Conservation (phyloP, 2,888 invertebrate species). For the Mellilla xanthometata region DNA sequence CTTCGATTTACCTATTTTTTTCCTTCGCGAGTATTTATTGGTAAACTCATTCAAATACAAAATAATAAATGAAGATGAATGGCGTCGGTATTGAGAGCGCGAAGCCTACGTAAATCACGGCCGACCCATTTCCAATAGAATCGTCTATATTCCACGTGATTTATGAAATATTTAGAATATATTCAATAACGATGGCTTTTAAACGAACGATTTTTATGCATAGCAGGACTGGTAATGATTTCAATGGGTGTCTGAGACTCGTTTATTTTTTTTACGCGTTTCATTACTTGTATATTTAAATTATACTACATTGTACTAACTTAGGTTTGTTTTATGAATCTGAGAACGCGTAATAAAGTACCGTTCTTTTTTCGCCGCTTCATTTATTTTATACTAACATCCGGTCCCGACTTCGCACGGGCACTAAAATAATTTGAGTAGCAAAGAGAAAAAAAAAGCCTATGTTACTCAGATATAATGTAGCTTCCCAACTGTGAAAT, state of each 20-base stretch:
- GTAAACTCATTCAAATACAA: slow-evolving; percentile 25
- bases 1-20: slow-evolving; percentile 6
- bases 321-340: too few species aligned
- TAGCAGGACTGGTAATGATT: slow-evolving; percentile 1
- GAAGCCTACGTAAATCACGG: slow-evolving; percentile 32
- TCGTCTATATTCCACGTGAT: slow-evolving; percentile 28
- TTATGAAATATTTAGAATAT: slow-evolving; percentile 25
- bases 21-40: slow-evolving; percentile 18
- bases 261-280: too few species aligned
- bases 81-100: slow-evolving; percentile 23
- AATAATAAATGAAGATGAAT: slow-evolving; percentile 31
- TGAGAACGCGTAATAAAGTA: too few species aligned
- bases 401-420: too few species aligned
- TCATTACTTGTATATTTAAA: too few species aligned
- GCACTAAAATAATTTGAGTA: too few species aligned
- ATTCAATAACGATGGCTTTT: slow-evolving; percentile 24
- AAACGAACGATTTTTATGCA: slow-evolving; percentile 26
- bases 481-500: too few species aligned
- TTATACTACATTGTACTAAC: too few species aligned
- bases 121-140: slow-evolving; percentile 31
- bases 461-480: too few species aligned
- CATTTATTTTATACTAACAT: too few species aligned
- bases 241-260: background rate
- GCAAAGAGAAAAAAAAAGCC: too few species aligned
- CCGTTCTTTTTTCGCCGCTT: too few species aligned